Percentiles rank a stretch among this genome's conserved stretches.
Conservation (phyloP, 2,888 invertebrate species). For the Bibio marci region DNA sequence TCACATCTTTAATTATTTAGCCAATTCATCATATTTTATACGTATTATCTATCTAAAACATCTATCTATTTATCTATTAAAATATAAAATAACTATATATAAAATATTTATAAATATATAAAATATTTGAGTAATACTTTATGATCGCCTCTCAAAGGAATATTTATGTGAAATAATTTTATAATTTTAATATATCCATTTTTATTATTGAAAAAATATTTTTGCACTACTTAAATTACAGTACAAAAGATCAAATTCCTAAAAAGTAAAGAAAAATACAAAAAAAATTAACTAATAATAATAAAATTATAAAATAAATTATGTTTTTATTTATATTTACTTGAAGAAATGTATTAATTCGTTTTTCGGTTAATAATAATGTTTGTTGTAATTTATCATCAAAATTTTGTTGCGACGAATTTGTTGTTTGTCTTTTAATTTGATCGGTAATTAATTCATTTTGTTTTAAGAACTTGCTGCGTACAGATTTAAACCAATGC, state of each 20-base stretch:
- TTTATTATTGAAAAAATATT: constrained; percentile 67
- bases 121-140: too few species aligned
- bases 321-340: too few species aligned
- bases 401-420: constrained; percentile 30
- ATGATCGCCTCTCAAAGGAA: too few species aligned
- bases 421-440: constrained; percentile 48
- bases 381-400: constrained; percentile 71
- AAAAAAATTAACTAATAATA: constrained; percentile 4
- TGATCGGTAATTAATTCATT: constrained; percentile 36
- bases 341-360: constrained; percentile 53
- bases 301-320: too few species aligned
- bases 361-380: constrained; percentile 69
- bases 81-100: too few species aligned
- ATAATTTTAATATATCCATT: too few species aligned
- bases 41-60: too few species aligned
- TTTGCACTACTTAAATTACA: constrained; percentile 87
- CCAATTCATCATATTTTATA: too few species aligned
- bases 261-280: constrained; percentile 31
- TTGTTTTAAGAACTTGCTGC: constrained; percentile 51
- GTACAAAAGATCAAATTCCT: constrained; percentile 80
- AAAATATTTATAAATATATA: too few species aligned
- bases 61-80: too few species aligned
- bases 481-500: constrained; percentile 87
- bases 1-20: too few species aligned
- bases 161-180: too few species aligned